Evolutionary conservation across 2,797 vertebrate genomes (phyloP).

Genomic region (Odontamblyopus rebecca): DNA sequence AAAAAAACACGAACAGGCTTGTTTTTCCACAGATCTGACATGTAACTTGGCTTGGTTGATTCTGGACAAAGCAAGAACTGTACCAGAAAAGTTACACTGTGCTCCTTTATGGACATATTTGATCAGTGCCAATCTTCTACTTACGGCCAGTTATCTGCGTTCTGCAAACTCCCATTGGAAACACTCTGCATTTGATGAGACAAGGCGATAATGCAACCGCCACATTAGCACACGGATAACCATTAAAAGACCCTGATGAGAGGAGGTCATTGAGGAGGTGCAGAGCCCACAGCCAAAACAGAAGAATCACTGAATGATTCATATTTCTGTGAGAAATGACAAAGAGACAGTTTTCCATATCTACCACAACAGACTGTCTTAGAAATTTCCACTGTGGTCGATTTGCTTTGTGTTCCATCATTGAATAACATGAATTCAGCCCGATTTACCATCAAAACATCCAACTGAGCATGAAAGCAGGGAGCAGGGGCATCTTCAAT

Average conservation of each 20-base stretch:
- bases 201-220: conserved; percentile 58
- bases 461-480: conserved; percentile 67
- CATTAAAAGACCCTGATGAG: conserved; percentile 61
- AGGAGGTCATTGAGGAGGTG: conserved; percentile 61
- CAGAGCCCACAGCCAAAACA: conserved; percentile 55
- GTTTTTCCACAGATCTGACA: too few species aligned
- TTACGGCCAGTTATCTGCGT: conserved; percentile 35
- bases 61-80: too few species aligned
- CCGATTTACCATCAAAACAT: conserved; percentile 64
- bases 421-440: conserved; percentile 62
- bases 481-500: conserved; percentile 48
- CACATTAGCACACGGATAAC: conserved; percentile 60
- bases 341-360: conserved; percentile 16
- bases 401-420: conserved; percentile 51
- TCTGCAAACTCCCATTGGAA: conserved; percentile 50
- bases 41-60: too few species aligned
- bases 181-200: conserved; percentile 53
- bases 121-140: conserved; percentile 46
- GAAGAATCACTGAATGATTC: conserved; percentile 33
- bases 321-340: conserved; percentile 14
- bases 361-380: conserved; percentile 25
- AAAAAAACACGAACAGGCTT: too few species aligned
- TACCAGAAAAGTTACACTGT: too few species aligned
- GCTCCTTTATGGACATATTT: conserved; percentile 23
- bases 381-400: conserved; percentile 47